Base-by-base conservation (phyloP, 2,113 vertebrate genomes). In the Mystacornis crossleyi region DNA sequence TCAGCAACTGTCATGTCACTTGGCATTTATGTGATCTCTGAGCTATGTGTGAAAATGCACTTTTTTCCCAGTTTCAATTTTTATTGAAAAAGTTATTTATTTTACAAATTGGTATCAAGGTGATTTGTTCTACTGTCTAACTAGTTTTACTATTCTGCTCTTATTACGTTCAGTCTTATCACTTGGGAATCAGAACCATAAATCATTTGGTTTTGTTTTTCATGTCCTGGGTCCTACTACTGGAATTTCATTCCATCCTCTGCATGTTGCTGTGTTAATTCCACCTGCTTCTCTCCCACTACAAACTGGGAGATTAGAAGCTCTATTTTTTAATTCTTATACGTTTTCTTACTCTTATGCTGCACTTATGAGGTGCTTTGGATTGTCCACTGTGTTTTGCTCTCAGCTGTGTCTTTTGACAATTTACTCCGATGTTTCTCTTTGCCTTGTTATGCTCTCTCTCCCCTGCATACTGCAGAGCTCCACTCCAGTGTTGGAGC, bases 1-100 rank as follows among this genome's bases (percentile, higher is more conserved):
- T 98, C 91, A 97, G 96, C 67, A 97, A 97, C 96, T 97, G 96
- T 97, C 98, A 97, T 75, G 96, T 97, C 94, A 96, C 81, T 96
- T 97, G 97, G 81, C 96, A 97, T 98, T 98, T 98, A 98, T 97
- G 94, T 97, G 96, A 98, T 97, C 91, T 96, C 95, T 97, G 97
- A 97, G 96, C 84, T 97, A 95, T 96, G 86, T 93, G 84, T 95
- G 84, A 97, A 97, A 98, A 95, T 70, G 28, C 26, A 79, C 73
- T 90, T 97, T 96, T 95, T 93, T 97, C 91, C 89, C 85, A 70
- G 64, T 95, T 97, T 95, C 79, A 94, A 80, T 92, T 98, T 98
- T 97, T 97, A 97, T 94, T 95, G 87, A 96, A 97, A 97, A 97
- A 96, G 95, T 96, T 97, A 96, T 97, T 98, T 98, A 93, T 95